Base-by-base conservation (phyloP, 2,113 vertebrate species). In the Tilapia sparmanii region DNA sequence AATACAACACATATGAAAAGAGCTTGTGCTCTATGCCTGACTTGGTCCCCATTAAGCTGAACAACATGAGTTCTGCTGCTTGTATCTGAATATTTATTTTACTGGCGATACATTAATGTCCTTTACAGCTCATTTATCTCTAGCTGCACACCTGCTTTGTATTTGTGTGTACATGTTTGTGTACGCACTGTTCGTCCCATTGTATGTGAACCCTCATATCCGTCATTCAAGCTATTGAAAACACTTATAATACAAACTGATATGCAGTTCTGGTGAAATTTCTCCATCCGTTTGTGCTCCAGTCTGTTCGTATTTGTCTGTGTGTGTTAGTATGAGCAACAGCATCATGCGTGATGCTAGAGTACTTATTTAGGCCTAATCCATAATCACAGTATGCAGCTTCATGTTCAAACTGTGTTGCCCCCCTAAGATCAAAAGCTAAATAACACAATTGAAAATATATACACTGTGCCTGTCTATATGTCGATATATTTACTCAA, bases 1-100 rank as follows among this genome's bases (percentile, higher is more conserved):
- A 47, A 29, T 33, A n/a, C 9, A 22, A 13, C 35, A n/a, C 29
- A 4, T 29, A 26, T 19, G 53, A 42, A 52, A 45, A 7, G 38
- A 1, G n/a, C 33, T 50, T 40, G 61, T 35, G 29, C 33, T 53
- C 22, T 9, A 31, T n/a, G 10, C 8, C 40, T 57, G 19, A 82
- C 92, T 81, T 82, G 78, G 80, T 78, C 82, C 81, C 55, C 80
- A 89, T 92, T 91, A 86, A 80, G 50, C 52, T 53, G 53, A 93
- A 78, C 82, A 86, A 29, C 81, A 83, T 76, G 83, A 66, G 47
- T 16, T 82, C 63, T 35, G 57, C 73, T 81, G 59, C 81, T 73
- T 63, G 9, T 16, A 52, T 86, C 47, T 89, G 22, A 53, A 86
- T 81, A 84, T 90, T 91, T 81, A 84, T 80, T 59, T 79, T 80